Evolutionary conservation across 2,888 invertebrate species (phyloP).

Genomic region (Trissolcus japonicus): DNA sequence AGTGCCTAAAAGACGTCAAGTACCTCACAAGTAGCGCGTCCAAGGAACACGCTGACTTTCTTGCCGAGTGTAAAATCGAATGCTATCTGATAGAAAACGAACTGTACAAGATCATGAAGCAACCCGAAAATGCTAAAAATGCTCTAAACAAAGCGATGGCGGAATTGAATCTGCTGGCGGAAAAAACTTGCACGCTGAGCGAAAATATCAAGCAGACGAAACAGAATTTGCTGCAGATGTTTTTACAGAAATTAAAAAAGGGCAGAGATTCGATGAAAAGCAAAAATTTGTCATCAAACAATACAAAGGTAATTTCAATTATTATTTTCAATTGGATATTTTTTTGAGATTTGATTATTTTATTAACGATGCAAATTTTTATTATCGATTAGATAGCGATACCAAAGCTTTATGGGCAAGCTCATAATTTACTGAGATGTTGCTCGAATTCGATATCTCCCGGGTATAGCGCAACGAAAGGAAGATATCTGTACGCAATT

Average conservation of each 20-base stretch:
- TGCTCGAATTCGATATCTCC: slow-evolving; percentile 68
- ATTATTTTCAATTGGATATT: neutral
- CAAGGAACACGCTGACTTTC: slow-evolving; percentile 28
- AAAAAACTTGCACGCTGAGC: slow-evolving; percentile 2
- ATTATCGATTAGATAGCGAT: slow-evolving; percentile 13
- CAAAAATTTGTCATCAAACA: neutral
- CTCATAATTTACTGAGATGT: slow-evolving; percentile 61
- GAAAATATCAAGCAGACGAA: slow-evolving; percentile 51
- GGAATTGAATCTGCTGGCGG: slow-evolving; percentile 47
- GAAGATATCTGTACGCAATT: slow-evolving; percentile 75
- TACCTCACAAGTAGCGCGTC: slow-evolving; percentile 16
- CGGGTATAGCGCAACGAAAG: slow-evolving; percentile 63
- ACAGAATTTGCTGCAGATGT: slow-evolving; percentile 46
- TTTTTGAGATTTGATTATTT: neutral
- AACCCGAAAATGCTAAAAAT: slow-evolving; percentile 47
- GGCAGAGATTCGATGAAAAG: neutral
- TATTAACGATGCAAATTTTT: neutral
- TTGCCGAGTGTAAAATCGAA: slow-evolving; percentile 58
- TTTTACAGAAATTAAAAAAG: slow-evolving; percentile 34
- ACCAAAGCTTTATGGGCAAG: slow-evolving; percentile 63
- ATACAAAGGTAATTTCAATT: neutral
- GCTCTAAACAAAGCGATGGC: slow-evolving; percentile 57
- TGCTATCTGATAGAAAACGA: slow-evolving; percentile 62
- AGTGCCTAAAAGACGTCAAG: slow-evolving; percentile 59
- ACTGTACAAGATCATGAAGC: slow-evolving; percentile 59